Conservation (phyloP, 2,113 vertebrate genomes). For the Rhinogobius similis region DNA sequence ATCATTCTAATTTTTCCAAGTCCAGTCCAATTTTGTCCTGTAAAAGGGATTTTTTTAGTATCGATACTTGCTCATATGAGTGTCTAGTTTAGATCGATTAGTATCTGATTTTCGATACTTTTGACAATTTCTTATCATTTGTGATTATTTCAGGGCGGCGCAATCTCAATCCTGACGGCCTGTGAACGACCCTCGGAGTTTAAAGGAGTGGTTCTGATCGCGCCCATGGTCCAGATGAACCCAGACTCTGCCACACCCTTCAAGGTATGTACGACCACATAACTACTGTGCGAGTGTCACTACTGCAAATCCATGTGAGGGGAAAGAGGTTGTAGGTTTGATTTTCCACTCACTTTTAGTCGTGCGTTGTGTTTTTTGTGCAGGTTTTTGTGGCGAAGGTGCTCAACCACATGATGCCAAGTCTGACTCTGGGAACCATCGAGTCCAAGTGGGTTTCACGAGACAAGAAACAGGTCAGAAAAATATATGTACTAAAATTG, state of each 20-base stretch:
- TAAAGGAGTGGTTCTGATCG: constrained; percentile 88
- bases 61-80: no score
- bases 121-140: not conserved
- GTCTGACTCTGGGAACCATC: constrained; percentile 84
- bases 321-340: not conserved
- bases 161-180: constrained; percentile 88
- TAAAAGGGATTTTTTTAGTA: no score
- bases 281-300: not conserved
- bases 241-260: constrained; percentile 91
- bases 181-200: constrained; percentile 86
- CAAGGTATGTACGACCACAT: constrained; percentile 78
- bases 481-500: not conserved
- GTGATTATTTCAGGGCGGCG: constrained; percentile 85
- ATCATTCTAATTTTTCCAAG: no score
- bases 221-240: constrained; percentile 88
- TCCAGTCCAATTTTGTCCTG: no score
- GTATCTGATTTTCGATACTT: not conserved
- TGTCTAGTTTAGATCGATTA: no score
- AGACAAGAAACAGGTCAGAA: constrained; percentile 88
- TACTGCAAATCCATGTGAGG: not conserved
- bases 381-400: constrained; percentile 91
- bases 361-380: not conserved
- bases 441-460: constrained; percentile 86
- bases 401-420: constrained; percentile 88
- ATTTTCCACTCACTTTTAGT: not conserved